Conservation (phyloP, 2,888 invertebrate genomes). For the Polietes domitor region DNA sequence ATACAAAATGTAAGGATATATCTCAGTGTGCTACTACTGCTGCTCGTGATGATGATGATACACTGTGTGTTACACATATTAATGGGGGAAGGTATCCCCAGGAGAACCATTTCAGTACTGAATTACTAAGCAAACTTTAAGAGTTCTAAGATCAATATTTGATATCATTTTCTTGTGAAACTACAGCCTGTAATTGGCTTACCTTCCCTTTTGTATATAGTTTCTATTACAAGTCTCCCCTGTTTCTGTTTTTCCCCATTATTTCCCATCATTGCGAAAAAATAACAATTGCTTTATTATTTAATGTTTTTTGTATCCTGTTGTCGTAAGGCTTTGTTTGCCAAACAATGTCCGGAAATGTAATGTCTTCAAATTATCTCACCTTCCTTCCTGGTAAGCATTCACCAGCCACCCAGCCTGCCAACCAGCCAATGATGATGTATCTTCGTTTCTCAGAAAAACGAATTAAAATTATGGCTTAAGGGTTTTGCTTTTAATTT, state of each 20-base stretch:
- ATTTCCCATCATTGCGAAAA: background rate
- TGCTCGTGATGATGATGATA: background rate
- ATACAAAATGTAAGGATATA: constrained; percentile 1
- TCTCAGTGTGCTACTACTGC: background rate
- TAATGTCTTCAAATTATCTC: constrained; percentile 11
- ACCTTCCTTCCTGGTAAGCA: background rate
- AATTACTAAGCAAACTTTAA: no score
- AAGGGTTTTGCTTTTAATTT: background rate
- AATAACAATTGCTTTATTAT: background rate
- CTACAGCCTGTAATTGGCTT: background rate
- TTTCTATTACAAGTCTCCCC: no score
- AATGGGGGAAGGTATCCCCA: background rate
- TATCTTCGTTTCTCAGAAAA: no score
- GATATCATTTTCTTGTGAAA: no score
- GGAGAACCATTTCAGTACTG: no score
- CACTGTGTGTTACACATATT: background rate
- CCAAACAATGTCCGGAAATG: background rate
- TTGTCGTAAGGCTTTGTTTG: background rate
- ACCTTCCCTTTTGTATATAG: background rate
- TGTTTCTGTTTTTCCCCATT: background rate
- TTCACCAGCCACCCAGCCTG: no score
- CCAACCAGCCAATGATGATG: no score
- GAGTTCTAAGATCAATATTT: no score
- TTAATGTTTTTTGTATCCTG: background rate
- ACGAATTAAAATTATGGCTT: background rate